Base-by-base conservation (phyloP, 2,888 invertebrate genomes). In the Coenonympha glycerion region DNA sequence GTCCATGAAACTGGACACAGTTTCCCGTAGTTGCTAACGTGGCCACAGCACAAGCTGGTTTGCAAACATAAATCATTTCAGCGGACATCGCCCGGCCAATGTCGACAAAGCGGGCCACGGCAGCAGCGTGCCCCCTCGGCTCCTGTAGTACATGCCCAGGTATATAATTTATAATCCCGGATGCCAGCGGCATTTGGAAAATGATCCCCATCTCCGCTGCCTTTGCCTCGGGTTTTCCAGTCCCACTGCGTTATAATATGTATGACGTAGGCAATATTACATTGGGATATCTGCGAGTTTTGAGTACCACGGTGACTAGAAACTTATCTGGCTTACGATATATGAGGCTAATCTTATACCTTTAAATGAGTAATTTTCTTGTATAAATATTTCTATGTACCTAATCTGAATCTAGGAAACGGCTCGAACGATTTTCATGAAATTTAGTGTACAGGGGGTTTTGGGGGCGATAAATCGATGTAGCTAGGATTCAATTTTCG, bases 111-210 rank as follows among this genome's bases (percentile, higher is more conserved):
- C 58, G 55, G 56, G 49, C 61, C 55, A 51, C 53, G 59, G 58
- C 56, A 58, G 54, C 53, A 48, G 33, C 53, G 56, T 53, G 49
- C 56, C 58, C 61, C 58, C 61, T 60, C 56, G 57, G 57, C 58
- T 57, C 63, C 56, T 39, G 39, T 39, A 50, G 50, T 55, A 59
- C 55, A 57, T 56, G 52, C 57, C 28, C 56, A 66, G 63, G 58
- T 68, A 69, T 70, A 72, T 63, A 64, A 68, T 67, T 64, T 67
- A 68, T 61, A 63, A 66, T 60, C 63, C 65, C 63, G 53, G 50
- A 55, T 56, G 61, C 55, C 52, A 61, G 60, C 49, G 58, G 60
- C 63, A 63, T 64, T 63, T 47, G 58, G 61, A 62, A 64, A 66
- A 64, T 65, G 68, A 73, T 71, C 62, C 61, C 58, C 63, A 65